Base-by-base conservation (phyloP, 2,797 vertebrate genomes). In the Notolabrus celidotus region DNA sequence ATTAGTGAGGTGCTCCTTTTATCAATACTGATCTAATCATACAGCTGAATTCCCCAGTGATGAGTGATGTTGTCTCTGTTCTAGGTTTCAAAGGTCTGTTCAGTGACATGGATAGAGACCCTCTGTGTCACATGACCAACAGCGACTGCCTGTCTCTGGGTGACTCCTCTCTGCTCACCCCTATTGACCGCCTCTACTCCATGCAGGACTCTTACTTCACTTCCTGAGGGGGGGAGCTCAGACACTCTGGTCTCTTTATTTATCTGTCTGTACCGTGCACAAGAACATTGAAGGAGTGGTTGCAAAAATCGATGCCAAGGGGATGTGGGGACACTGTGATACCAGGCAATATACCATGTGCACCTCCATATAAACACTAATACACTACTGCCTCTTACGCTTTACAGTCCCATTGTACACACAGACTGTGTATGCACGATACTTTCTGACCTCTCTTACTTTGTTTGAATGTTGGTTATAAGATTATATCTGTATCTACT, bases 171-270 rank as follows among this genome's bases (percentile, higher is more conserved):
- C 86, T 96, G 74, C 96, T 97, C 67, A 99, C 97, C 69, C 98
- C 98, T 25, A 99, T 99, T 2, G 98, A 98, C 85, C 95, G 96
- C 63, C 95, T 99, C 67, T 99, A 97, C 91, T 99, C 98, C 82
- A 99, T 99, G 98, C 98, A 99, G 90, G 97, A 95, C 92, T 98
- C 97, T 14, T 99, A 99, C 93, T 99, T 99, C 84, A 94, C 98
- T 62, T 97, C 97, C 73, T 99, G 96, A 98, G 88, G 20, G 15
- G n/a, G 53, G 64, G 7, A 67, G 57, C 15, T 54, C n/a, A 3
- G 56, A 59, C 47, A 71, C 60, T 27, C 50, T 42, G 39, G 39
- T 47, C 62, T 67, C 50, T 9, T 45, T 67, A 50, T 55, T 46
- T 59, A 52, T 68, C 61, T 69, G 15, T 42, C 15, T 33, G 20